Evolutionary conservation across 2,113 vertebrate genomes (phyloP).

Genomic region (Pithys albifrons): DNA sequence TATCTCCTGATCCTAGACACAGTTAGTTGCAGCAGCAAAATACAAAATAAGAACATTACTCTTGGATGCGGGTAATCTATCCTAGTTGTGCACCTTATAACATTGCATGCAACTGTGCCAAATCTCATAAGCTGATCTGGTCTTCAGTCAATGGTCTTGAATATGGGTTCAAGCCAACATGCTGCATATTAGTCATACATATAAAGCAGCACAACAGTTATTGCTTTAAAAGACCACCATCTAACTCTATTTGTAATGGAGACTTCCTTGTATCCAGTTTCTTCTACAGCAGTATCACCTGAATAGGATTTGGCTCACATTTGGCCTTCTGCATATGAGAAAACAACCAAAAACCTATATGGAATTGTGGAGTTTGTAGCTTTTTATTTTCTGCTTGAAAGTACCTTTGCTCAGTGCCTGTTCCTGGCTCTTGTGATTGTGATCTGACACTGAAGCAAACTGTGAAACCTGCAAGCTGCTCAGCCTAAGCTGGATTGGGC

Average conservation of each 20-base stretch:
- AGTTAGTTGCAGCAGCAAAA: background rate
- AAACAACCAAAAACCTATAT: background rate
- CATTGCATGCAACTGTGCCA: background rate
- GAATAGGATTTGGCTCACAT: background rate
- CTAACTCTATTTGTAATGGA: background rate
- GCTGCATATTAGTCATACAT: rapidly evolving
- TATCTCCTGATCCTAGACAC: background rate
- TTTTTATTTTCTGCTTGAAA: background rate
- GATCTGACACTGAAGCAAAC: background rate
- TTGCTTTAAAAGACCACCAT: background rate
- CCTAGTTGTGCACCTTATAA: background rate
- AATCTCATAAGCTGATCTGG: background rate
- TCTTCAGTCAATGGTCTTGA: background rate
- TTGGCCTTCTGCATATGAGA: background rate
- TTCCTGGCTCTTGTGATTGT: background rate
- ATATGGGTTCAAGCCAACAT: background rate
- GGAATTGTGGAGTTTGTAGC: background rate
- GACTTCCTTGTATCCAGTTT: background rate
- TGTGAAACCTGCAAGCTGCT: background rate
- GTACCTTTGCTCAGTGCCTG: background rate
- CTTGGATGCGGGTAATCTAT: background rate
- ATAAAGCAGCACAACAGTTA: background rate
- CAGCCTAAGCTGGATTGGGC: background rate
- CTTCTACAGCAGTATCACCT: background rate
- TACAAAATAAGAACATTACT: background rate